These are phyloP conservation scores for Operophtera brumata DNA, from an alignment of 2,888 invertebrate species.

Conservation along the genomic window DNA sequence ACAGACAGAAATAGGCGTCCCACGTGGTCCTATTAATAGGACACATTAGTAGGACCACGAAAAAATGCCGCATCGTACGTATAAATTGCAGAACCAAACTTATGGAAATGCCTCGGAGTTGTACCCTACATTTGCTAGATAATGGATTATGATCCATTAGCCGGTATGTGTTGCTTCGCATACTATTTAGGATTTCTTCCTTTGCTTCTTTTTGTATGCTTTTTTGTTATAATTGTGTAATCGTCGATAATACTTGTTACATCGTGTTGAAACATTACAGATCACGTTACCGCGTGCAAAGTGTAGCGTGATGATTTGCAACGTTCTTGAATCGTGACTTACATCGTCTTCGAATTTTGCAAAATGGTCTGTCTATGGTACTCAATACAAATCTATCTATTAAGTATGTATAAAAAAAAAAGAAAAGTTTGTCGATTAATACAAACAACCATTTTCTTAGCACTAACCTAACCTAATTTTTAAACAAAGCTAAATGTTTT, in stretches of 20 bases:
- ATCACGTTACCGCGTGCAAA: slow-evolving; percentile 17
- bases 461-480: background rate
- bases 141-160: too few species aligned
- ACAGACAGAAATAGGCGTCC: too few species aligned
- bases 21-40: too few species aligned
- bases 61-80: too few species aligned
- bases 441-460: background rate
- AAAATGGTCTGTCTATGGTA: background rate
- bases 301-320: slow-evolving; percentile 20
- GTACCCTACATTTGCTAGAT: too few species aligned
- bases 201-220: background rate
- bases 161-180: too few species aligned
- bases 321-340: slow-evolving; percentile 13
- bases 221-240: slow-evolving; percentile 3
- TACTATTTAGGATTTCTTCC: background rate
- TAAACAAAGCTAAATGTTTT: too few species aligned
- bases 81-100: too few species aligned
- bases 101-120: too few species aligned
- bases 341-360: slow-evolving; percentile 2
- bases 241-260: slow-evolving; percentile 6
- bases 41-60: too few species aligned
- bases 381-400: too few species aligned
- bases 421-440: background rate
- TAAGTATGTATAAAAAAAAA: background rate
- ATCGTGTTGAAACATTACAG: slow-evolving; percentile 10